Conservation (phyloP, 2,888 invertebrate genomes). For the Clivina fossor region DNA sequence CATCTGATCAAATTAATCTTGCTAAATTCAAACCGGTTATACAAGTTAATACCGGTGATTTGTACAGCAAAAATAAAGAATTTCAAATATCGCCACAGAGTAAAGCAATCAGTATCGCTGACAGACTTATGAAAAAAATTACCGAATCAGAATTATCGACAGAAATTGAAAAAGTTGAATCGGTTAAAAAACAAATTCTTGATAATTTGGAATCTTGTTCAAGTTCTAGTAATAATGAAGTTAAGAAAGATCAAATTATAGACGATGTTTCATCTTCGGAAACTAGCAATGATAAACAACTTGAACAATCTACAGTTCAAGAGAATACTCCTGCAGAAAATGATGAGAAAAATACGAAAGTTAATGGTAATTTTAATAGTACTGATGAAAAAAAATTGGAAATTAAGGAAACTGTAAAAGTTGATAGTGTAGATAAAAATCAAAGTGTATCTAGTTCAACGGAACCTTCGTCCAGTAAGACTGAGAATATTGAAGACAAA, state of each 20-base stretch:
- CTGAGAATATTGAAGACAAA: no score
- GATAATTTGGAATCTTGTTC: slow-evolving; percentile 20
- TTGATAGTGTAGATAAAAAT: slow-evolving; percentile 11
- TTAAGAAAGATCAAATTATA: slow-evolving; percentile 2
- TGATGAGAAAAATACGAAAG: slow-evolving; percentile 3
- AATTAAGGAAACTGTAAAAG: neutral
- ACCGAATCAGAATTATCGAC: slow-evolving; percentile 38
- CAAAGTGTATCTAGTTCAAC: slow-evolving; percentile 15
- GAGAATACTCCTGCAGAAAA: neutral
- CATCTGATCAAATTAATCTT: slow-evolving; percentile 27
- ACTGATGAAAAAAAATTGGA: slow-evolving; percentile 3
- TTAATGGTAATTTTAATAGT: no score
- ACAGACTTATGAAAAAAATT: slow-evolving; percentile 49
- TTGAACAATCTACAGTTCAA: no score
- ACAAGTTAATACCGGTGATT: slow-evolving; percentile 45
- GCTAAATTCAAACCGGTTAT: slow-evolving; percentile 42
- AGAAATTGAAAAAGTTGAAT: slow-evolving; percentile 22
- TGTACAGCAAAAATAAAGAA: slow-evolving; percentile 31
- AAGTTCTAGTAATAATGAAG: slow-evolving; percentile 1
- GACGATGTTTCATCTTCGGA: slow-evolving; percentile 20
- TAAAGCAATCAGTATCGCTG: slow-evolving; percentile 47
- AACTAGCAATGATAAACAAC: slow-evolving; percentile 6
- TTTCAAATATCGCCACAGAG: slow-evolving; percentile 42
- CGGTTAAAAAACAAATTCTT: slow-evolving; percentile 30
- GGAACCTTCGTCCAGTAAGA: slow-evolving; percentile 6